A percentile compares a stretch with the other conserved stretches of the same genome.
phyloP scores from a whole-genome alignment of 2,888 invertebrate genomes.

The Apamea anceps region DNA sequence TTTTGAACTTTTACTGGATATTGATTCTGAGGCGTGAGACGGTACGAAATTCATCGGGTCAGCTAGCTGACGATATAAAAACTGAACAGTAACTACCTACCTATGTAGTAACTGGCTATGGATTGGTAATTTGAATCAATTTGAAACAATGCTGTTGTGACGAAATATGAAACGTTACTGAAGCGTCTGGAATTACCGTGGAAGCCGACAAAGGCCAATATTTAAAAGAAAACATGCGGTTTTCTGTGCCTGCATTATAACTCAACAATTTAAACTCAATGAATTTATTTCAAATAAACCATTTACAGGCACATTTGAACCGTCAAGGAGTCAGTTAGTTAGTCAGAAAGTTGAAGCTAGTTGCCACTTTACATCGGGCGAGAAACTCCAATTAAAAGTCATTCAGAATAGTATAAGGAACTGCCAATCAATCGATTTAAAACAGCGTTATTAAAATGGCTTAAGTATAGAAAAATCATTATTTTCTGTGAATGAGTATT shows the following conservation, averaged over 20 bases:
- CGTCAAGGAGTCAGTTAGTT: neutral
- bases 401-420: neutral
- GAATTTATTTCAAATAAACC: neutral
- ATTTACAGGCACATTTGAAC: neutral
- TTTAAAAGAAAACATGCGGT: neutral
- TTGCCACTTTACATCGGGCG: neutral
- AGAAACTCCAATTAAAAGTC: neutral
- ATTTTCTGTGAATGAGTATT: too few species aligned
- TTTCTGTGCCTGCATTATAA: neutral
- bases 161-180: slow-evolving; percentile 15
- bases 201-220: neutral
- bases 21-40: neutral
- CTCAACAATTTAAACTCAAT: neutral
- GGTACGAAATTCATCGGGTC: neutral
- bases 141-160: slow-evolving; percentile 43
- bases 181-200: neutral
- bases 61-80: slow-evolving; percentile 10
- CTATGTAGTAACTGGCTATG: neutral
- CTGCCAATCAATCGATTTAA: neutral
- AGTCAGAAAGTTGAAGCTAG: neutral
- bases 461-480: too few species aligned
- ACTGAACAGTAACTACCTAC: neutral
- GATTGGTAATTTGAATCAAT: slow-evolving; percentile 29
- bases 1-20: neutral
- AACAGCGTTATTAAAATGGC: too few species aligned